A percentile compares a stretch with the other conserved stretches of the same genome.
Conservation (phyloP, 1,140 invertebrate genomes). For the Subanguina moxae region DNA sequence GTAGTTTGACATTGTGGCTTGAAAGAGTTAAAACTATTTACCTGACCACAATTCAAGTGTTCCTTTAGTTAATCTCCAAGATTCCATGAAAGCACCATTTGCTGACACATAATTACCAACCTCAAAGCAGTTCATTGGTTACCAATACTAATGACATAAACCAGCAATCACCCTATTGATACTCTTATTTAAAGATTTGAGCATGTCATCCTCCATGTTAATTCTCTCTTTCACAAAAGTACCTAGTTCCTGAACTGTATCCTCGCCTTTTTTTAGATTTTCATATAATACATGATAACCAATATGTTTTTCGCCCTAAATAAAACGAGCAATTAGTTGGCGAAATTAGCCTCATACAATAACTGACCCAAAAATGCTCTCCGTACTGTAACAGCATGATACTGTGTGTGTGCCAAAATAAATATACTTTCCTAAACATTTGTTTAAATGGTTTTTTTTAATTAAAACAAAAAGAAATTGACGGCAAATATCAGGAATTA, state of each 20-base stretch:
- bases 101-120: constrained; percentile 35
- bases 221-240: constrained; percentile 53
- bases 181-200: constrained; percentile 43
- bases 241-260: constrained; percentile 46
- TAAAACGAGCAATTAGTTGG: neutral
- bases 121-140: constrained; percentile 22
- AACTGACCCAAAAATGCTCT: constrained; percentile 2
- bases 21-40: neutral
- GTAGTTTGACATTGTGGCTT: too few species aligned
- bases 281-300: constrained; percentile 57
- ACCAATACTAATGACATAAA: constrained; percentile 6
- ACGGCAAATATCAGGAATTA: too few species aligned
- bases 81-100: constrained; percentile 48
- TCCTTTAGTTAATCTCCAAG: constrained; percentile 54
- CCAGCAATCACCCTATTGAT: constrained; percentile 40
- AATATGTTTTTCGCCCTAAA: constrained; percentile 54
- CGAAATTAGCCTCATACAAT: neutral
- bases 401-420: too few species aligned
- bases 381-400: constrained; percentile 2
- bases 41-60: constrained; percentile 53
- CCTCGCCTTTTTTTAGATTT: constrained; percentile 54
- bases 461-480: too few species aligned
- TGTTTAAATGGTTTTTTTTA: too few species aligned
- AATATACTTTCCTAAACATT: too few species aligned
- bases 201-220: constrained; percentile 49